Percentiles rank a stretch among this genome's conserved stretches.
phyloP scores from a whole-genome alignment of 2,113 vertebrate species.

The Paraplagusia blochii region DNA sequence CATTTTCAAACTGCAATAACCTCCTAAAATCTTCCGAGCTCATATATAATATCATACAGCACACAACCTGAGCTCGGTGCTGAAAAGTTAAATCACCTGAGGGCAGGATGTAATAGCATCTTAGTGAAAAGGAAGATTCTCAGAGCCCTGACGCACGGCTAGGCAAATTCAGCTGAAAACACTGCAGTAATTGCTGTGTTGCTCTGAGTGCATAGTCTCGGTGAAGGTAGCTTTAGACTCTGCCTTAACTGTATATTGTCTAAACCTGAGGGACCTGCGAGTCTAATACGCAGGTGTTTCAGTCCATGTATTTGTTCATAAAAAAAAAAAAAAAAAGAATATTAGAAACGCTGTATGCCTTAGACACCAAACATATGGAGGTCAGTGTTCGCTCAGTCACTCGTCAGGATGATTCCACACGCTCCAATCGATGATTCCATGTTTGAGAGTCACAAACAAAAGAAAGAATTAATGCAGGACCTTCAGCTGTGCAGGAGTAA shows the following conservation, averaged over 20 bases:
- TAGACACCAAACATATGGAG: neutral
- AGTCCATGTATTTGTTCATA: conserved; percentile 11
- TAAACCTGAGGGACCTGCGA: neutral
- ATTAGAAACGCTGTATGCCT: neutral
- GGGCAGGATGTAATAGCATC: conserved; percentile 31
- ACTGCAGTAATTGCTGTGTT: conserved; percentile 15
- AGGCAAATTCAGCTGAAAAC: conserved; percentile 15
- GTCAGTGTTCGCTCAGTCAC: neutral
- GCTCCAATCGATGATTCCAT: neutral
- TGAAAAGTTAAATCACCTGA: conserved; percentile 38
- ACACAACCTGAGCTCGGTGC: conserved; percentile 8
- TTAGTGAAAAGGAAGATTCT: conserved; percentile 29
- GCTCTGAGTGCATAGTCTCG: conserved; percentile 6
- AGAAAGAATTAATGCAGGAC: conserved; percentile 1
- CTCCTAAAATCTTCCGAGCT: conserved; percentile 30
- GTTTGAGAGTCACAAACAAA: too few relatives aligned
- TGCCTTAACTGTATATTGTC: neutral
- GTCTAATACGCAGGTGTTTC: conserved; percentile 2
- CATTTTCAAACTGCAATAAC: conserved; percentile 48
- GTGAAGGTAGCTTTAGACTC: conserved; percentile 2
- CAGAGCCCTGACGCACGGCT: neutral
- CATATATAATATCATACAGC: conserved; percentile 53
- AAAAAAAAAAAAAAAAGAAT: conserved; percentile 9
- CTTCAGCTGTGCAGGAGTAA: neutral
- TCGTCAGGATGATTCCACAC: neutral